phyloP scores from a whole-genome alignment of 2,888 invertebrate species.

The Hydroisotoma schaefferi region DNA sequence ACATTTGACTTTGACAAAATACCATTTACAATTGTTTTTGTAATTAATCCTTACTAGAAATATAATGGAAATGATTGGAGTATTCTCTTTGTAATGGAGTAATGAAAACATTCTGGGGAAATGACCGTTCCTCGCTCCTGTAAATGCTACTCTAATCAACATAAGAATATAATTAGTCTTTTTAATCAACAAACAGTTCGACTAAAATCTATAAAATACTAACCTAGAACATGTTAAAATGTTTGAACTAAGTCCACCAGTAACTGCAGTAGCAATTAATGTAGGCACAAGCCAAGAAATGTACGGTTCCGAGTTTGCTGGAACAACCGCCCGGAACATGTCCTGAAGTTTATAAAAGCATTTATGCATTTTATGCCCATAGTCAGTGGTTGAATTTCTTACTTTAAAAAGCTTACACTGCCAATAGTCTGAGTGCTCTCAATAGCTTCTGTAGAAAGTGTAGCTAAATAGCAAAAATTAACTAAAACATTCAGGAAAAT shows the following conservation, averaged over 20 bases:
- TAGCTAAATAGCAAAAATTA: slow-evolving; percentile 24
- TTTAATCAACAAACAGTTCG: too few relatives aligned
- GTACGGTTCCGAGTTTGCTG: background rate
- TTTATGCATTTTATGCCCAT: background rate
- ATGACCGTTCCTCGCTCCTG: slow-evolving; percentile 20
- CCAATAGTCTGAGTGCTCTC: slow-evolving; percentile 13
- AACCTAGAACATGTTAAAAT: slow-evolving; percentile 25
- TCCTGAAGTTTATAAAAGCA: slow-evolving; percentile 4
- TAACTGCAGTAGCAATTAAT: slow-evolving; percentile 17
- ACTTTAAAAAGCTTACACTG: slow-evolving; percentile 14
- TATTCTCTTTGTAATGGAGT: slow-evolving; percentile 7
- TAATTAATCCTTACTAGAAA: slow-evolving; percentile 4
- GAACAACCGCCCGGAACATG: slow-evolving; percentile 6
- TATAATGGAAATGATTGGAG: slow-evolving; percentile 22
- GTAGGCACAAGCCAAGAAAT: slow-evolving; percentile 21
- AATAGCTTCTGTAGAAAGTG: slow-evolving; percentile 9
- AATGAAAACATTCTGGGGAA: slow-evolving; percentile 20
- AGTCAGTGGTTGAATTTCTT: background rate
- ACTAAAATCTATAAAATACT: too few relatives aligned
- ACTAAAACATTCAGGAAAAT: slow-evolving; percentile 17
- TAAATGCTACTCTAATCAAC: slow-evolving; percentile 16
- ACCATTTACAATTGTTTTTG: background rate
- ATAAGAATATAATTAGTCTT: background rate
- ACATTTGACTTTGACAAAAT: background rate
- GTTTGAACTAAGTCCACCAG: slow-evolving; percentile 9